Conservation (phyloP, 2,797 vertebrate species). For the Notolepis coatsorum region DNA sequence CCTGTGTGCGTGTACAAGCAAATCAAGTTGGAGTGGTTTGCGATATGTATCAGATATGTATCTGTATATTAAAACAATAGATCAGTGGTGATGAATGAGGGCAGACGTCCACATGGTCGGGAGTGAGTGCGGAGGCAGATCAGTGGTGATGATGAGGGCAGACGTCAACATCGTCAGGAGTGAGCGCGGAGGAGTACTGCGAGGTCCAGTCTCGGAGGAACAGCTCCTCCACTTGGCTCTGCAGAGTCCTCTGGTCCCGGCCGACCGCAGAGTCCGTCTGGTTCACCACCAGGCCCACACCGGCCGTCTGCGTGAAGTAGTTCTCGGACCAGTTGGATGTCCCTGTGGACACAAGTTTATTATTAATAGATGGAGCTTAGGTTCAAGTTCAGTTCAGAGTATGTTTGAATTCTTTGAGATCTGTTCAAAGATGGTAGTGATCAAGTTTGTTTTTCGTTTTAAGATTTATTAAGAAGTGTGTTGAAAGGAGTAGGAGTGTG, state of each 20-base stretch:
- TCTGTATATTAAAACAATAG: too few relatives aligned
- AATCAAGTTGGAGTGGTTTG: constrained; percentile 37
- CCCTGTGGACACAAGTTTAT: constrained; percentile 63
- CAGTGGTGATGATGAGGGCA: constrained; percentile 49
- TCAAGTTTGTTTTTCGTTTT: too few relatives aligned
- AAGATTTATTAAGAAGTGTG: too few relatives aligned
- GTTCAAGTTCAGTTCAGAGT: background rate
- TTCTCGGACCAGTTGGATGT: constrained; percentile 88
- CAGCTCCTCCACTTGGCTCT: constrained; percentile 71
- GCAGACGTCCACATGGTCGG: too few relatives aligned
- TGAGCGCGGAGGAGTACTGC: constrained; percentile 47
- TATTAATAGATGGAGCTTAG: background rate
- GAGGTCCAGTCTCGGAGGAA: constrained; percentile 83
- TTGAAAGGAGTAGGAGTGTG: too few relatives aligned
- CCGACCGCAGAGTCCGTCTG: constrained; percentile 69
- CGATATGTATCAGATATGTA: constrained; percentile 6
- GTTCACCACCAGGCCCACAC: constrained; percentile 83
- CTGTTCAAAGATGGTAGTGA: too few relatives aligned
- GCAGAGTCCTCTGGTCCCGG: constrained; percentile 68
- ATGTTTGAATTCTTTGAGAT: background rate
- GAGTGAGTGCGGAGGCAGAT: constrained; percentile 18
- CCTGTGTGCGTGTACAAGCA: background rate
- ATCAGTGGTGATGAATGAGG: too few relatives aligned
- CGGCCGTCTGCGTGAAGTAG: constrained; percentile 82
- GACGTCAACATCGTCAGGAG: constrained; percentile 33